Percentiles rank a stretch among this genome's conserved stretches.
Evolutionary conservation across 2,113 vertebrate genomes (phyloP).

Genomic region (Epinephelus moara): DNA sequence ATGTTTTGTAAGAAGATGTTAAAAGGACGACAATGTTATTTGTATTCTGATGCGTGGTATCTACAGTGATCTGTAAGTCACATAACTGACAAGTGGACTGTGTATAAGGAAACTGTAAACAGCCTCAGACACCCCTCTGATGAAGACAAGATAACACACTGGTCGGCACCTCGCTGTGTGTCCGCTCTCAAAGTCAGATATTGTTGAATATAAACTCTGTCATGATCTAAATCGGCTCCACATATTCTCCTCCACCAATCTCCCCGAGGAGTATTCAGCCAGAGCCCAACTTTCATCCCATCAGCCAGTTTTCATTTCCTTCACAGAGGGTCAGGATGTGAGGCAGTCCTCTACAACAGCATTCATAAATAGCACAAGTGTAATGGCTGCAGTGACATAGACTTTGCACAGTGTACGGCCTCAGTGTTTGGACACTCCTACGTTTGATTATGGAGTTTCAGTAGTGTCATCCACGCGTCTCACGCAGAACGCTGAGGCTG

Average conservation of each 20-base stretch:
- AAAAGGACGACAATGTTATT: not conserved
- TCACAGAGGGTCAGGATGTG: conserved; percentile 4
- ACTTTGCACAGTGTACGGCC: not conserved
- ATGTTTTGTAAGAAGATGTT: too few species aligned
- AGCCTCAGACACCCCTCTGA: not conserved
- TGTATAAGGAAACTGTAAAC: too few species aligned
- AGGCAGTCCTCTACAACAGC: not conserved
- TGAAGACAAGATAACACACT: not conserved
- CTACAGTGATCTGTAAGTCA: too few species aligned
- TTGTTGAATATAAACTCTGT: not conserved
- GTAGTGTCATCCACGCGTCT: conserved; percentile 47
- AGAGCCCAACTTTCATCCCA: conserved; percentile 11
- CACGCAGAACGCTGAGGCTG: conserved; percentile 45
- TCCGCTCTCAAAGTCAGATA: not conserved
- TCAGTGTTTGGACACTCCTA: conserved; percentile 36
- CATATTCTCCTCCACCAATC: not conserved
- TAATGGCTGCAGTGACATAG: conserved; percentile 24
- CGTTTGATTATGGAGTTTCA: conserved; percentile 40
- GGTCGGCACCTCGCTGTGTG: not conserved
- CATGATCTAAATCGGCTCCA: conserved; percentile 13
- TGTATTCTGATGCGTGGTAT: too few species aligned
- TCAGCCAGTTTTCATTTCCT: conserved; percentile 39
- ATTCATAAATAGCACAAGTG: conserved; percentile 14
- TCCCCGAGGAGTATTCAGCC: conserved; percentile 12
- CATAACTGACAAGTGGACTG: too few species aligned